A percentile compares a stretch with the other conserved stretches of the same genome.
These are phyloP conservation scores for Chloroclysta siterata DNA, from an alignment of 2,888 invertebrate genomes.

Conservation along the genomic window DNA sequence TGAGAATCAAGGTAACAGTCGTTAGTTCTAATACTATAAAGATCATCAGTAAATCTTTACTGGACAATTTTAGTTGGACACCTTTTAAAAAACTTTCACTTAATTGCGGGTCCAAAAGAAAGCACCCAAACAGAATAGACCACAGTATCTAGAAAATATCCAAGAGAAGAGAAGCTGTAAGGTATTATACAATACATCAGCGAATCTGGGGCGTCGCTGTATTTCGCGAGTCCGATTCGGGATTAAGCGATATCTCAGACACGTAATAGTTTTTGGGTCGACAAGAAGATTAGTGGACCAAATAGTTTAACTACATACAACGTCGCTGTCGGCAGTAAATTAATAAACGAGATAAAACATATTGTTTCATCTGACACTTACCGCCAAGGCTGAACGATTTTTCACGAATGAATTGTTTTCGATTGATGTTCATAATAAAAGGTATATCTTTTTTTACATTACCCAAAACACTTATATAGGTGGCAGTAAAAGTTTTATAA, in stretches of 20 bases:
- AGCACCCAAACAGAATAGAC: not conserved
- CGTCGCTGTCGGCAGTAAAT: conserved; percentile 23
- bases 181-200: conserved; percentile 43
- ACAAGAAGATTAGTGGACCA: conserved; percentile 47
- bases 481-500: too few relatives aligned
- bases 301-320: conserved; percentile 26
- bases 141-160: not conserved
- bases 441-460: too few relatives aligned
- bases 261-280: conserved; percentile 49
- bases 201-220: conserved; percentile 46
- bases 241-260: conserved; percentile 51
- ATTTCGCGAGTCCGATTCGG: conserved; percentile 46
- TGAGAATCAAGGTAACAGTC: too few relatives aligned
- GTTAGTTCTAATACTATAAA: too few relatives aligned
- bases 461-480: too few relatives aligned
- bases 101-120: too few relatives aligned
- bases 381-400: conserved; percentile 16
- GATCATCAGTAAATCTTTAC: too few relatives aligned
- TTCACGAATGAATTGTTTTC: conserved; percentile 1
- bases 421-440: too few relatives aligned
- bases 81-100: too few relatives aligned
- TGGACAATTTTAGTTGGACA: too few relatives aligned
- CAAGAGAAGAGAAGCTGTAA: conserved; percentile 17
- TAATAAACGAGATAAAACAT: conserved; percentile 21
- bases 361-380: conserved; percentile 7